phyloP scores from a whole-genome alignment of 2,888 invertebrate species.

The Euphydryas editha region DNA sequence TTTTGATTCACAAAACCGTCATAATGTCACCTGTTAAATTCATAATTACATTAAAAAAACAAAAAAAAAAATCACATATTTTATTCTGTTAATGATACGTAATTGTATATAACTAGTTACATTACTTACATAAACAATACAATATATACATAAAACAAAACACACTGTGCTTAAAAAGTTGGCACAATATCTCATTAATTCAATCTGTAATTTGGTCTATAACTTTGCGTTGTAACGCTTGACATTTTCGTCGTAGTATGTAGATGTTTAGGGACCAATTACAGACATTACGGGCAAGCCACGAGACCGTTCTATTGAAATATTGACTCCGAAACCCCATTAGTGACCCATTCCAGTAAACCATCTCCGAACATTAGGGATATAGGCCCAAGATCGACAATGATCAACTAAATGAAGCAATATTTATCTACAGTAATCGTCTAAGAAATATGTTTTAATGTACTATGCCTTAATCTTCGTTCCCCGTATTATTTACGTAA shows the following conservation, averaged over 20 bases:
- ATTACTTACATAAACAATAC: too few species aligned
- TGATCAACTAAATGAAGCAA: slow-evolving; percentile 42
- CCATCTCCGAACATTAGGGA: slow-evolving; percentile 66
- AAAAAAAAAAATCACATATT: too few species aligned
- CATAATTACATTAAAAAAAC: too few species aligned
- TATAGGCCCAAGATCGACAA: slow-evolving; percentile 58
- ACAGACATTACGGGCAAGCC: slow-evolving; percentile 57
- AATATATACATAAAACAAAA: neutral
- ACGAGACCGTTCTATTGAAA: slow-evolving; percentile 62
- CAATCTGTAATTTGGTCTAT: slow-evolving; percentile 8
- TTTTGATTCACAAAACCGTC: too few species aligned
- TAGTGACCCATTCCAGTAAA: slow-evolving; percentile 70
- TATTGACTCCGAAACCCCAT: slow-evolving; percentile 76
- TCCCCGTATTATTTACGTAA: slow-evolving; percentile 15
- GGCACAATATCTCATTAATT: neutral
- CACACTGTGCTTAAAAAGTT: neutral
- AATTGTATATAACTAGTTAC: too few species aligned
- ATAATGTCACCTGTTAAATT: too few species aligned
- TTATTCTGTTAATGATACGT: too few species aligned
- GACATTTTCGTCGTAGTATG: slow-evolving; percentile 45
- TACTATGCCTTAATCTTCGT: slow-evolving; percentile 11
- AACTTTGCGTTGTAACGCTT: slow-evolving; percentile 7
- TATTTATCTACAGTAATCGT: slow-evolving; percentile 30
- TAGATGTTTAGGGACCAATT: slow-evolving; percentile 65
- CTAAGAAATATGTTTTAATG: slow-evolving; percentile 16